These are phyloP conservation scores for Myripristis jacobus DNA, from an alignment of 2,797 vertebrate species.

Conservation along the genomic window DNA sequence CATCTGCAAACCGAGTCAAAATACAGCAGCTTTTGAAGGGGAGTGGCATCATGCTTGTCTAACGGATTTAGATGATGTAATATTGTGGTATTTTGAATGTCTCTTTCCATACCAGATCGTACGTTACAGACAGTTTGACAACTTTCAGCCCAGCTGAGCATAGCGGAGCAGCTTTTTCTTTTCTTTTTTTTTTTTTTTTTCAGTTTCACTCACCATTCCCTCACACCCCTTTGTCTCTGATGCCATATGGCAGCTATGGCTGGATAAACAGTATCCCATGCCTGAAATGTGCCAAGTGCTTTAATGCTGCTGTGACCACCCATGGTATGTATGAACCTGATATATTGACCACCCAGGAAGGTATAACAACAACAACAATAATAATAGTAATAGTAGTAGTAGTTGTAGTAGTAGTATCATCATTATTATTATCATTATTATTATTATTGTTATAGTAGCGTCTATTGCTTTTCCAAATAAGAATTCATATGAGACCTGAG, in stretches of 20 bases:
- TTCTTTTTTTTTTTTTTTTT: no score
- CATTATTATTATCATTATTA: background rate
- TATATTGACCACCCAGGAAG: slow-evolving; percentile 86
- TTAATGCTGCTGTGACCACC: slow-evolving; percentile 85
- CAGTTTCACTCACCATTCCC: no score
- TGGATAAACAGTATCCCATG: slow-evolving; percentile 29
- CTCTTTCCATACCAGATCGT: no score
- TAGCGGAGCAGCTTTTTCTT: no score
- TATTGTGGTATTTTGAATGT: slow-evolving; percentile 43
- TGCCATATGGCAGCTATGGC: slow-evolving; percentile 57
- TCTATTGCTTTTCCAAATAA: no score
- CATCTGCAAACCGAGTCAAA: background rate
- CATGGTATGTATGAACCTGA: slow-evolving; percentile 81
- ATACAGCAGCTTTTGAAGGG: background rate
- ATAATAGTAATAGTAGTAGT: no score
- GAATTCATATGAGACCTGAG: background rate
- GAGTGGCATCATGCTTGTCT: slow-evolving; percentile 7
- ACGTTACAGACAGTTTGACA: no score
- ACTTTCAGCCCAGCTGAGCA: no score
- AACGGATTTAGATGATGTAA: no score
- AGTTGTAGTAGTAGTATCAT: background rate
- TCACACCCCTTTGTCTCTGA: slow-evolving; percentile 44
- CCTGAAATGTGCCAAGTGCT: slow-evolving; percentile 61
- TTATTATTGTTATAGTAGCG: no score
- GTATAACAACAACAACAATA: no score